Evolutionary conservation across 2,888 invertebrate species (phyloP).

Genomic region (Ectemnius lituratus): DNA sequence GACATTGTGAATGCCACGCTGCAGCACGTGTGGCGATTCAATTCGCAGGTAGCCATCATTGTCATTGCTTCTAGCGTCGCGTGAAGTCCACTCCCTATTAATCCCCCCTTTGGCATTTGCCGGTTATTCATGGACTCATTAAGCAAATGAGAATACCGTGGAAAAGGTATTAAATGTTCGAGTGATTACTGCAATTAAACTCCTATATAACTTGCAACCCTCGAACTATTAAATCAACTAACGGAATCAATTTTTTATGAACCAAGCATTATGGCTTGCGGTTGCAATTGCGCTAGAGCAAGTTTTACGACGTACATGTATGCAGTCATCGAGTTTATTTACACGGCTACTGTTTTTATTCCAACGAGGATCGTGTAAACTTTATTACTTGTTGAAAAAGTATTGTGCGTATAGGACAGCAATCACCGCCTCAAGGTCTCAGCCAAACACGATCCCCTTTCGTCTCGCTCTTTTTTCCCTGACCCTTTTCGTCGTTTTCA

Average conservation of each 20-base stretch:
- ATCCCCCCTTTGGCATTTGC: constrained; percentile 2
- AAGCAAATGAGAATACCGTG: too few species aligned
- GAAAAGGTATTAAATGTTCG: too few species aligned
- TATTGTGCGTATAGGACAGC: constrained; percentile 19
- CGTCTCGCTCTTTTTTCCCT: constrained; percentile 32
- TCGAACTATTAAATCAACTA: too few species aligned
- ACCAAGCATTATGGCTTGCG: background rate
- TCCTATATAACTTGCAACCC: too few species aligned
- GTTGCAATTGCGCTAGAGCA: background rate
- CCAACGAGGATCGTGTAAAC: constrained; percentile 3
- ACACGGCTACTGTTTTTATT: background rate
- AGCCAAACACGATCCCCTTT: constrained; percentile 34
- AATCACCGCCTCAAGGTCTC: constrained; percentile 38
- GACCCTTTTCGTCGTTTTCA: constrained; percentile 28
- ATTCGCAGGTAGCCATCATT: constrained; percentile 42
- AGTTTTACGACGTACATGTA: background rate
- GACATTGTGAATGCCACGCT: constrained; percentile 37
- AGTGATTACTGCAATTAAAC: too few species aligned
- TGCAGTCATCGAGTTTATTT: constrained; percentile 5
- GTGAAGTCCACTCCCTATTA: constrained; percentile 2
- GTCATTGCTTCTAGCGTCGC: constrained; percentile 23
- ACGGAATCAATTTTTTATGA: too few species aligned
- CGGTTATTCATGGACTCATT: too few species aligned
- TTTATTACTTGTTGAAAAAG: constrained; percentile 23
- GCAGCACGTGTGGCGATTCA: constrained; percentile 42